These are phyloP conservation scores for Notospermus geniculatus DNA, from an alignment of 1,140 invertebrate genomes.

Conservation along the genomic window DNA sequence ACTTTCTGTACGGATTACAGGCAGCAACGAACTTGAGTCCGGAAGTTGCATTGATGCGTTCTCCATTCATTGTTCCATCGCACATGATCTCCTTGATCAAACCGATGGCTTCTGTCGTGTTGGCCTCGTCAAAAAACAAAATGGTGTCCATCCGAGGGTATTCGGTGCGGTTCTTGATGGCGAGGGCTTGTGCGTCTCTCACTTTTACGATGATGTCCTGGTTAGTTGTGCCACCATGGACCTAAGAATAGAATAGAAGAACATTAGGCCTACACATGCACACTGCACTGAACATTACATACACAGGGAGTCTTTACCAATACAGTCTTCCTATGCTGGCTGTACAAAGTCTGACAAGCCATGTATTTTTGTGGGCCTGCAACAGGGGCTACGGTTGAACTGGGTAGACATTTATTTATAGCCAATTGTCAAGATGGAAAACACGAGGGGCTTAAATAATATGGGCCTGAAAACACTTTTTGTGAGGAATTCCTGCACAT, in stretches of 20 bases:
- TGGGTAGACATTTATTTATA: too few species aligned
- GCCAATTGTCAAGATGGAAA: too few species aligned
- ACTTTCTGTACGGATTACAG: constrained; percentile 52
- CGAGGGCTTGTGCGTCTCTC: constrained; percentile 31
- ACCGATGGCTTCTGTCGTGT: constrained; percentile 51
- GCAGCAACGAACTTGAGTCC: constrained; percentile 48
- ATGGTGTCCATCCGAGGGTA: constrained; percentile 39
- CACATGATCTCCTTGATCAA: constrained; percentile 52
- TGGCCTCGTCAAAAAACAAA: constrained; percentile 53
- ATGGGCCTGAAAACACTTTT: too few species aligned
- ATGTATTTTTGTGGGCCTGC: too few species aligned
- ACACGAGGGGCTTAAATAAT: too few species aligned
- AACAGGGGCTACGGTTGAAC: too few species aligned
- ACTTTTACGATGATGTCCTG: constrained; percentile 41
- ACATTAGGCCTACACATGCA: background rate
- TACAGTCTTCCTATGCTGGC: too few species aligned
- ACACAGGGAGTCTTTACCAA: too few species aligned
- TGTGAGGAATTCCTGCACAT: too few species aligned
- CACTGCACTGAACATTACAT: background rate
- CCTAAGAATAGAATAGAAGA: constrained; percentile 24
- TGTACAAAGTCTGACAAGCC: too few species aligned
- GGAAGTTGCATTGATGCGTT: constrained; percentile 25
- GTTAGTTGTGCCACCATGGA: constrained; percentile 47
- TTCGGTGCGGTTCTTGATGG: constrained; percentile 27
- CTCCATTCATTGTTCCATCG: constrained; percentile 40